A percentile compares a stretch with the other conserved stretches of the same genome.
These are phyloP conservation scores for Drosophila koepferae DNA, from an alignment of 2,888 invertebrate species.

Conservation along the genomic window DNA sequence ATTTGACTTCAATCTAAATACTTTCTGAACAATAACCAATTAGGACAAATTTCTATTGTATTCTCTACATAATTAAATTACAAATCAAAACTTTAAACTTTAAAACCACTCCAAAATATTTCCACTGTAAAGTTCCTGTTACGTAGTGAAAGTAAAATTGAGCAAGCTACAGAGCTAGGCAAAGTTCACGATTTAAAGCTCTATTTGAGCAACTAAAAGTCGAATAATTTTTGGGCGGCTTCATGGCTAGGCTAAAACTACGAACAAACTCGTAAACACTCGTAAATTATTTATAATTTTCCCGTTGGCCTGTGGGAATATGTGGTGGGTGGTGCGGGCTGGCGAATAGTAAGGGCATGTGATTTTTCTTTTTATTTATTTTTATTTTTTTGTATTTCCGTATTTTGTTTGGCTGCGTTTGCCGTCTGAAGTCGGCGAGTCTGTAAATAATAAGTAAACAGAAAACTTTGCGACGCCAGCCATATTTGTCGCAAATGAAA, in stretches of 20 bases:
- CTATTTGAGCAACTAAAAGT: constrained; percentile 48
- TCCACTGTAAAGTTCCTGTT: neutral
- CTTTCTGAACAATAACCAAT: neutral
- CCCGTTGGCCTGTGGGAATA: constrained; percentile 22
- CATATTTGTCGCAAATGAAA: constrained; percentile 80
- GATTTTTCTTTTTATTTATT: constrained; percentile 8
- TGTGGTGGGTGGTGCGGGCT: neutral
- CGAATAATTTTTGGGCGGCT: constrained; percentile 43
- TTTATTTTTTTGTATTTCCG: constrained; percentile 1
- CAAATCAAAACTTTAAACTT: neutral
- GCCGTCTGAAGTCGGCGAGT: constrained; percentile 63
- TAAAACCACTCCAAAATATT: neutral
- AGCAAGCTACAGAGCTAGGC: neutral
- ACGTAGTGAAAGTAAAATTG: constrained; percentile 26
- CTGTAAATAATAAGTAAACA: constrained; percentile 79
- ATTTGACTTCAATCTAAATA: neutral
- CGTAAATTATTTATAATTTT: constrained; percentile 72
- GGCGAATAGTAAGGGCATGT: constrained; percentile 4
- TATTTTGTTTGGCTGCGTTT: constrained; percentile 50
- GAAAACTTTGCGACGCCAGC: constrained; percentile 72
- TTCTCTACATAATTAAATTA: neutral
- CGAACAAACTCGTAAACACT: constrained; percentile 56
- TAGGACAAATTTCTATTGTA: neutral
- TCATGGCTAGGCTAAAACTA: constrained; percentile 43
- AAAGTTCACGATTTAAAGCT: constrained; percentile 50